Evolutionary conservation across 2,113 vertebrate genomes (phyloP).

Genomic region (Epinephelus cyanopodus): DNA sequence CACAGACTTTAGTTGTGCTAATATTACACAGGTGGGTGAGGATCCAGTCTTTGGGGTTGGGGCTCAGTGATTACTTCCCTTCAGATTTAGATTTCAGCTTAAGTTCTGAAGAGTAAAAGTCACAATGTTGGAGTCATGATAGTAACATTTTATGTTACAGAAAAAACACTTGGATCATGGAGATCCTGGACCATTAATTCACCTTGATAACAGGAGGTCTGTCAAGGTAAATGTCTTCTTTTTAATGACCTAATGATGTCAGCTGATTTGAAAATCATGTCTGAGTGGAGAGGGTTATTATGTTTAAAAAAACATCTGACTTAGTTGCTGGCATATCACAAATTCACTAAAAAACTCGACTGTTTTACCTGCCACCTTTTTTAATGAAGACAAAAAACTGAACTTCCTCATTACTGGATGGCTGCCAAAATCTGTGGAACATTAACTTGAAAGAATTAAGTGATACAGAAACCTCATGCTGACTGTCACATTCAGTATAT

Average conservation of each 20-base stretch:
- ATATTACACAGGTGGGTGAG: neutral
- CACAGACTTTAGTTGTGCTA: too few species aligned
- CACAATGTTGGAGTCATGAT: neutral
- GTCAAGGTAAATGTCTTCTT: constrained; percentile 47
- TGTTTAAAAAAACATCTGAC: neutral
- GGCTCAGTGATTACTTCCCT: neutral
- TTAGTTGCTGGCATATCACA: neutral
- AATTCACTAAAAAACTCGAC: neutral
- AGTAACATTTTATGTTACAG: constrained; percentile 47
- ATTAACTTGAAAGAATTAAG: neutral
- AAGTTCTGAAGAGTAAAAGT: neutral
- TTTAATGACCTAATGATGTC: neutral
- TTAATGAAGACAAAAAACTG: neutral
- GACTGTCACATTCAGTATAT: neutral
- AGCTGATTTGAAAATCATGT: neutral
- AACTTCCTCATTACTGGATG: neutral
- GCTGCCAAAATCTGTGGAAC: neutral
- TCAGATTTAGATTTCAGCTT: neutral
- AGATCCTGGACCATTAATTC: constrained; percentile 36
- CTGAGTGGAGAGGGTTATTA: neutral
- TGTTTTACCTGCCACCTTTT: neutral
- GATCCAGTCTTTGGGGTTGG: neutral
- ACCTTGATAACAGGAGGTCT: constrained; percentile 33
- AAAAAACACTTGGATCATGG: constrained; percentile 40
- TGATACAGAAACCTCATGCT: neutral